phyloP scores from a whole-genome alignment of 1,140 invertebrate species.

The Globodera ellingtonae region DNA sequence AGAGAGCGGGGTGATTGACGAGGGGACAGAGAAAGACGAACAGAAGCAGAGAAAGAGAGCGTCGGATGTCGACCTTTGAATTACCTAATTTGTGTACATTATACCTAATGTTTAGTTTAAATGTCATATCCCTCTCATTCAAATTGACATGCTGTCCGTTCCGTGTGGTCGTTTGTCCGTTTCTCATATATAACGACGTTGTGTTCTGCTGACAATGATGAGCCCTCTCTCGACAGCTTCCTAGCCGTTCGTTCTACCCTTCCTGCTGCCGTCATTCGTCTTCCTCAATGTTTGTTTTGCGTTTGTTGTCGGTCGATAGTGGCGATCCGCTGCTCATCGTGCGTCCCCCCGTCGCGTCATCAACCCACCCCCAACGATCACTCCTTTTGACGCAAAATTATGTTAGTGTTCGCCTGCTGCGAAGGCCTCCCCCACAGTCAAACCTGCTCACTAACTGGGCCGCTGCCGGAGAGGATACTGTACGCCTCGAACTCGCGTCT shows the following conservation, averaged over 20 bases:
- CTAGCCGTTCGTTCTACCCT: too few relatives aligned
- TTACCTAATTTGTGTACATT: too few relatives aligned
- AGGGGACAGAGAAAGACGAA: background rate
- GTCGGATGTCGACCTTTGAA: background rate
- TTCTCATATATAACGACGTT: too few relatives aligned
- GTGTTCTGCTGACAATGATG: background rate
- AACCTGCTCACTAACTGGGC: constrained; percentile 37
- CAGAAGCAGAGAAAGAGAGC: background rate
- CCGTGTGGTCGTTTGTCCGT: too few relatives aligned
- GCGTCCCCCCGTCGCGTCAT: background rate
- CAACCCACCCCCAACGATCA: constrained; percentile 13
- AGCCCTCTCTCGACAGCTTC: background rate
- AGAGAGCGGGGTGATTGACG: background rate
- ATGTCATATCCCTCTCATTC: too few relatives aligned
- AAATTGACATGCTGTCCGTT: too few relatives aligned
- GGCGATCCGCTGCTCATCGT: background rate
- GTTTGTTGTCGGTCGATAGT: background rate
- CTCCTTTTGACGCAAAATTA: constrained; percentile 34
- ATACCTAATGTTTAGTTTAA: too few relatives aligned
- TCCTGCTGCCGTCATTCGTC: too few relatives aligned
- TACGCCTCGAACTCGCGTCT: constrained; percentile 46
- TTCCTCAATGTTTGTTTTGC: background rate
- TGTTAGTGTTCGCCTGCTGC: constrained; percentile 6
- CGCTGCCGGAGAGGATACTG: constrained; percentile 44
- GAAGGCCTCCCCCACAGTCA: background rate